phyloP scores from a whole-genome alignment of 2,113 vertebrate species.

The Gavia stellata region DNA sequence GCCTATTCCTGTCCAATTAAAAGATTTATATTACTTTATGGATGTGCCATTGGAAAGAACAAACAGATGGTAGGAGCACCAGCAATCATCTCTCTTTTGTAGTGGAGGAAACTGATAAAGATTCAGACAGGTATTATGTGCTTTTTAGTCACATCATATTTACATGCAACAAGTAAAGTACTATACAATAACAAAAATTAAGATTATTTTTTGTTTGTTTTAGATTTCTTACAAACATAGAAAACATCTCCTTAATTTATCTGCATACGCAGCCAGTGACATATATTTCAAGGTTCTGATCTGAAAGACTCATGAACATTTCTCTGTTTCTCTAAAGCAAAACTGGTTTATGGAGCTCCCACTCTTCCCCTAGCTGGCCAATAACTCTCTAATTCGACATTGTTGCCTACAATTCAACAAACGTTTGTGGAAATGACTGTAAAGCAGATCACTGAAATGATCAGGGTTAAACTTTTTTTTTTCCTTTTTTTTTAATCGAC shows the following conservation, averaged over 20 bases:
- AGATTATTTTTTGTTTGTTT: background rate
- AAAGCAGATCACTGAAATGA: background rate
- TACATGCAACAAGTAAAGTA: background rate
- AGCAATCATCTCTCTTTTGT: background rate
- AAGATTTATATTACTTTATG: conserved; percentile 2
- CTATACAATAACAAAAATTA: background rate
- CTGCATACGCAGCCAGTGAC: background rate
- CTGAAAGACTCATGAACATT: background rate
- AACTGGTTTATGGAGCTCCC: background rate
- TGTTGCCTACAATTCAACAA: background rate
- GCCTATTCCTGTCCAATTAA: background rate
- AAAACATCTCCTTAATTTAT: background rate
- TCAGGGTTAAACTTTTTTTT: background rate
- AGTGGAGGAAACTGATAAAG: background rate
- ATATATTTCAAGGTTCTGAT: background rate
- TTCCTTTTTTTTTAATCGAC: background rate
- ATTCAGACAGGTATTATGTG: background rate
- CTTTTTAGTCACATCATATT: background rate
- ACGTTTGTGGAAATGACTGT: background rate
- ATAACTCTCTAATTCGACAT: background rate
- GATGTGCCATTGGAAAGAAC: background rate
- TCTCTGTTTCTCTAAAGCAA: background rate
- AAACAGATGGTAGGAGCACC: background rate
- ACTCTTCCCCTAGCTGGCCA: background rate
- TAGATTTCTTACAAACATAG: background rate